phyloP scores from a whole-genome alignment of 2,113 vertebrate genomes.

The Leuciscus idus region DNA sequence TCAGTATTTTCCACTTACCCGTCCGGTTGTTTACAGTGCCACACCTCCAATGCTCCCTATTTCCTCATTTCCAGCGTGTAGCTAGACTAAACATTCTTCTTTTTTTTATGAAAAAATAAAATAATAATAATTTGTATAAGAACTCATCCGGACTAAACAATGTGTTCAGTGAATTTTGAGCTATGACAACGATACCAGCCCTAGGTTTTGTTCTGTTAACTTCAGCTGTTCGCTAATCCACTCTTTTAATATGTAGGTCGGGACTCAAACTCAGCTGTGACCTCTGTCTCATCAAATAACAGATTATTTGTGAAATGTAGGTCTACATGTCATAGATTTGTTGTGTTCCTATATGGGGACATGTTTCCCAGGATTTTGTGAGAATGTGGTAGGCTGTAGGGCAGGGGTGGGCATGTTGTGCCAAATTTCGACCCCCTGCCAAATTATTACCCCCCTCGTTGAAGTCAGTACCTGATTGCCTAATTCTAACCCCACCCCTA shows the following conservation, averaged over 20 bases:
- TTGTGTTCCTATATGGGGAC: neutral
- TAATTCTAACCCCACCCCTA: too few relatives aligned
- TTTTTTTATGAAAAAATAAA: too few relatives aligned
- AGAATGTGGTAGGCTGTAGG: neutral
- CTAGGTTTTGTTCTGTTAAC: neutral
- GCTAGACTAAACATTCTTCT: neutral
- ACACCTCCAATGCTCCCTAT: conserved; percentile 28
- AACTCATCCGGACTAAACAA: neutral
- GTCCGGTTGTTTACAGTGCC: conserved; percentile 49
- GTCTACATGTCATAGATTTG: neutral
- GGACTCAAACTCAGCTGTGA: conserved; percentile 23
- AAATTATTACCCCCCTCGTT: too few relatives aligned
- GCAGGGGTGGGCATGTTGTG: too few relatives aligned
- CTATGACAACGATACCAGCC: neutral
- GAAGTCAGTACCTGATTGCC: too few relatives aligned
- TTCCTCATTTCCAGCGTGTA: neutral
- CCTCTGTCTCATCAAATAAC: neutral
- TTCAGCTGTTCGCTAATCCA: conserved; percentile 46
- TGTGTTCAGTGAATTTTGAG: neutral
- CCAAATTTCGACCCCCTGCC: too few relatives aligned
- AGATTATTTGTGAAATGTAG: conserved; percentile 6
- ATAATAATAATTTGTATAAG: too few relatives aligned
- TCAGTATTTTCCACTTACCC: neutral
- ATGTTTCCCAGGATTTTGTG: neutral
- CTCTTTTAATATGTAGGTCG: conserved; percentile 70